Evolutionary conservation across 2,888 invertebrate species (phyloP), one percentile per base, ranked within the genome.

Genomic region (Hololepta plana): DNA sequence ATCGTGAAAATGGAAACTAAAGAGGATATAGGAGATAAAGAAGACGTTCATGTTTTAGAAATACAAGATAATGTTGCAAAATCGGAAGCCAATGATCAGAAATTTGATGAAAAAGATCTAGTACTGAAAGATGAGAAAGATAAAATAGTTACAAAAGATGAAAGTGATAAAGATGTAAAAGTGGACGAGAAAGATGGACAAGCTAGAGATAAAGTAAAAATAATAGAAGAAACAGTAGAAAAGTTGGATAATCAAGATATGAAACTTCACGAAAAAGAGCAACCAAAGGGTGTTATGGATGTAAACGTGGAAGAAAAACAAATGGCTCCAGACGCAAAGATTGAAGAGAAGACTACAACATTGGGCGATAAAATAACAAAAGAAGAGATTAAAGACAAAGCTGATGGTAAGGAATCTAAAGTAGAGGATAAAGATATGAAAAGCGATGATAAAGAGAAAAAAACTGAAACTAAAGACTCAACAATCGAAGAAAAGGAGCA

Each of bases 1-100:
- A 29, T 29, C 15, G 30, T 44, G 44, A 22, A 22, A 14, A 41
- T 40, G 2, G 43, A 40, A 32, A 41, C 20, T 22, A 1, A 2
- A 29, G 4, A 17, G 19, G 20, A 14, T 4, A 29, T 4, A 14
- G 12, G 21, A n/a, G 15, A n/a, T 9, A 24, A 29, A 28, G 30
- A 24, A 27, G 23, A 27, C 4, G 9, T 22, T 17, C 19, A 9
- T 6, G 24, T 29, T 17, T 9, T 15, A 21, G 22, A 27, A 25
- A 13, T 15, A 10, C 17, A 20, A 22, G 24, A 6, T 3, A 24
- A 3, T 17, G 21, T 21, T 15, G 27, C 12, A 21, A 16, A 20
- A 11, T 24, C 11, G 23, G 24, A 24, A 24, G 24, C 49, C 51
- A 27, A 37, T 24, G 28, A 27, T 12, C 27, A 32, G 7, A 34